These are phyloP conservation scores for Drosophila kanekoi DNA, from an alignment of 2,888 invertebrate genomes.

Conservation along the genomic window DNA sequence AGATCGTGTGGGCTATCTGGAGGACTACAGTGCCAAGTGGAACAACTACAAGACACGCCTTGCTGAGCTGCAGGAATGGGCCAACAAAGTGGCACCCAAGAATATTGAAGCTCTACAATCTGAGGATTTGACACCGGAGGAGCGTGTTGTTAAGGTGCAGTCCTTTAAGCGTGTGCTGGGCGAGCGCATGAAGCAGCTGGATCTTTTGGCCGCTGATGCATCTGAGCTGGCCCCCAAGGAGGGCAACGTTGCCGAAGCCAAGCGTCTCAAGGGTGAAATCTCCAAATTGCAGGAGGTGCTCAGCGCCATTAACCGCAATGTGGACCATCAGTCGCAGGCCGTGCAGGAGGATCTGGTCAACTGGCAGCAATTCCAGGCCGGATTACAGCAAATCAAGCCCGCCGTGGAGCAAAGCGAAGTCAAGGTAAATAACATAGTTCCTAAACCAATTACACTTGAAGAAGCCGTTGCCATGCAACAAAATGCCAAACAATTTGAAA, in stretches of 20 bases:
- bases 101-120: constrained; percentile 90
- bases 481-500: constrained; percentile 90
- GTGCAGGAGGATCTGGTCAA: constrained; percentile 92
- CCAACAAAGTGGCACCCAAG: constrained; percentile 91
- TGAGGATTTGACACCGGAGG: constrained; percentile 93
- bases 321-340: constrained; percentile 91
- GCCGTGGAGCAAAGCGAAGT: constrained; percentile 95
- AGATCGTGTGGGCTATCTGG: constrained; percentile 91
- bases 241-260: constrained; percentile 89
- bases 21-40: constrained; percentile 93
- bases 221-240: constrained; percentile 89
- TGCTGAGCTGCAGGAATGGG: constrained; percentile 92
- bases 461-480: constrained; percentile 93
- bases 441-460: constrained; percentile 91
- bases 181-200: constrained; percentile 91
- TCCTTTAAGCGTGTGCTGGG: constrained; percentile 90
- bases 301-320: constrained; percentile 90
- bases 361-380: constrained; percentile 94
- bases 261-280: constrained; percentile 91
- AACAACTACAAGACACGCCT: constrained; percentile 91
- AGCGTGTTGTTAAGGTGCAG: constrained; percentile 91
- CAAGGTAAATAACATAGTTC: constrained; percentile 87
- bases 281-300: constrained; percentile 91
- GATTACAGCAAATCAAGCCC: constrained; percentile 92
- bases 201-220: constrained; percentile 91